Evolutionary conservation across 2,113 vertebrate genomes (phyloP).

Genomic region (Mus spicilegus): DNA sequence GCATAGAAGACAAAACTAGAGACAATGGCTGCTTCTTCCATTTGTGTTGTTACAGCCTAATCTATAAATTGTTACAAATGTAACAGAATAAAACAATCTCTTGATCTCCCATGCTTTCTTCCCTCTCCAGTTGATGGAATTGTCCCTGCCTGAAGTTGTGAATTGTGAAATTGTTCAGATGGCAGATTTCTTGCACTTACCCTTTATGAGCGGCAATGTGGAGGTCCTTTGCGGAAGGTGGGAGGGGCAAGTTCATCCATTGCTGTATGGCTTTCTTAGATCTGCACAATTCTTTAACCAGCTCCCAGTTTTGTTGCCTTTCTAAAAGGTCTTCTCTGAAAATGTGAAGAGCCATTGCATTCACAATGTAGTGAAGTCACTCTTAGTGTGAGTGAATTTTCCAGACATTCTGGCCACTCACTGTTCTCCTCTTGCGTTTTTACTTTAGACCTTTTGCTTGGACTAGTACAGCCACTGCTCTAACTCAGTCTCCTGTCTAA

Average conservation of each 20-base stretch:
- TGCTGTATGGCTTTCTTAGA: neutral
- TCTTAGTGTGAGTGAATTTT: neutral
- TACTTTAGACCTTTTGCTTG: neutral
- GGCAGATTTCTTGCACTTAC: neutral
- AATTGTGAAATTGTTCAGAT: neutral
- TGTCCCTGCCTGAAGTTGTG: neutral
- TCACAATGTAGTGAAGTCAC: neutral
- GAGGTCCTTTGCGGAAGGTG: neutral
- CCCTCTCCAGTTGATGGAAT: too few species aligned
- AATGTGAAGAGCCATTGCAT: neutral
- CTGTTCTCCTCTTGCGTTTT: neutral
- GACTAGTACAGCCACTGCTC: too few species aligned
- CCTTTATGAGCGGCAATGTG: neutral
- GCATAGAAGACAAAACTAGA: neutral
- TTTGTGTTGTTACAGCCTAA: neutral
- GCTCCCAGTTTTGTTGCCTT: neutral
- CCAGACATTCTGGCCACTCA: neutral
- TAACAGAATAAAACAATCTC: neutral
- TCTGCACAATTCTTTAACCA: neutral
- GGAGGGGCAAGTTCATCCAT: fast-evolving
- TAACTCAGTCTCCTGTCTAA: neutral
- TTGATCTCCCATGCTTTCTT: neutral
- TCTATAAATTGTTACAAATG: neutral
- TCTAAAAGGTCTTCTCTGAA: neutral
- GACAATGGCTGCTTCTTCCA: neutral